Conservation (phyloP, 2,888 invertebrate species). For the Pocota personata region DNA sequence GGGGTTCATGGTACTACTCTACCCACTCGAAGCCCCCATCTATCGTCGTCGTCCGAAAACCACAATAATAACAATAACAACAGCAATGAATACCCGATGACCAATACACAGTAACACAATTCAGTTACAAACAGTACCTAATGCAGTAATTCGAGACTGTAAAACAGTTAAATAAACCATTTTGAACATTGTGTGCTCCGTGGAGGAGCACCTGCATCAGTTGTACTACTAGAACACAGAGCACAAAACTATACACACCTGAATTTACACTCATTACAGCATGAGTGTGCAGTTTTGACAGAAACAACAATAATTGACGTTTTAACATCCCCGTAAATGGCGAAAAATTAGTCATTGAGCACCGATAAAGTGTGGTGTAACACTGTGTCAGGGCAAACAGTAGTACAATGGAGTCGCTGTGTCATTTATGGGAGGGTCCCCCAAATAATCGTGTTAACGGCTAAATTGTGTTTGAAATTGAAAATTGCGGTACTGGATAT, state of each 20-base stretch:
- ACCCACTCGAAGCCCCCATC: background rate
- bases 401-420: background rate
- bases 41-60: too few relatives aligned
- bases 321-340: slow-evolving; percentile 57
- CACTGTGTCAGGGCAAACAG: background rate
- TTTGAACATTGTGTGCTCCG: slow-evolving; percentile 35
- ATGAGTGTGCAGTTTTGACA: slow-evolving; percentile 34
- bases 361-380: slow-evolving; percentile 1
- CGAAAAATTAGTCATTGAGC: slow-evolving; percentile 55
- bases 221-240: background rate
- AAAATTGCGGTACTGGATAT: background rate
- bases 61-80: slow-evolving; percentile 29
- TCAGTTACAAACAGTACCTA: slow-evolving; percentile 13
- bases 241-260: slow-evolving; percentile 8
- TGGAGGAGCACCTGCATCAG: background rate
- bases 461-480: slow-evolving; percentile 12
- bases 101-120: slow-evolving; percentile 33
- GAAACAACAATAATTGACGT: slow-evolving; percentile 53
- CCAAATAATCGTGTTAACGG: slow-evolving; percentile 16
- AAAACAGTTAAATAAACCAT: slow-evolving; percentile 56
- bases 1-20: background rate
- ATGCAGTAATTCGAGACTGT: slow-evolving; percentile 32
- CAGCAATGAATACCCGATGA: slow-evolving; percentile 34
- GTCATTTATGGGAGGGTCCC: background rate
- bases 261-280: background rate